A percentile compares a stretch with the other conserved stretches of the same genome.
phyloP scores from a whole-genome alignment of 2,113 vertebrate species.

The Sceloporus undulatus region DNA sequence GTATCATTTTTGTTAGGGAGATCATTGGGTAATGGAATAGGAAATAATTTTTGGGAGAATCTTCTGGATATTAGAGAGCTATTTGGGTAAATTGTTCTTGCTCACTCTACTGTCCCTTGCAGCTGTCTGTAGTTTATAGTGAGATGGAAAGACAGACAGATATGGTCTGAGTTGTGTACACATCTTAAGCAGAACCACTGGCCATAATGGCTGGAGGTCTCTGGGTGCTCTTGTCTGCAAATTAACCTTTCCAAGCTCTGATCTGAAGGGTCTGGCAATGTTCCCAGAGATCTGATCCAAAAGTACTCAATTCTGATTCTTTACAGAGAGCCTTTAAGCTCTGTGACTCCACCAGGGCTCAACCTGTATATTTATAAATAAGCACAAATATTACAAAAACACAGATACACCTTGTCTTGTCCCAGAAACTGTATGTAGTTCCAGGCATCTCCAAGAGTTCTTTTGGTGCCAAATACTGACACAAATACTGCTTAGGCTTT shows the following conservation, averaged over 20 bases:
- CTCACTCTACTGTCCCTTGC: not conserved
- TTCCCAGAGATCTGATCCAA: not conserved
- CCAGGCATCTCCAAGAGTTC: too few species aligned
- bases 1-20: not conserved
- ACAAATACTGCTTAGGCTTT: too few species aligned
- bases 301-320: too few species aligned
- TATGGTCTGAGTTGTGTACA: not conserved
- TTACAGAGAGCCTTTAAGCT: not conserved
- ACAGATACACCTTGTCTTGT: too few species aligned
- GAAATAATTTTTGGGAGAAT: not conserved
- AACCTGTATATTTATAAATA: not conserved
- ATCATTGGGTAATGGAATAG: not conserved
- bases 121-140: not conserved
- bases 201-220: too few species aligned
- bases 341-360: not conserved
- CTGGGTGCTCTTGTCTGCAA: too few species aligned
- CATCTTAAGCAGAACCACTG: too few species aligned
- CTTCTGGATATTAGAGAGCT: not conserved
- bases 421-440: too few species aligned
- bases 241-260: too few species aligned
- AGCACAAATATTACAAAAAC: too few species aligned
- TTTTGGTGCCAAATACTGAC: too few species aligned
- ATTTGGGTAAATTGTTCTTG: not conserved
- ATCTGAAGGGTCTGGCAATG: not conserved
- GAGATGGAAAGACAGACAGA: not conserved